Conservation (phyloP, 1,140 invertebrate genomes). For the Cherax destructor region DNA sequence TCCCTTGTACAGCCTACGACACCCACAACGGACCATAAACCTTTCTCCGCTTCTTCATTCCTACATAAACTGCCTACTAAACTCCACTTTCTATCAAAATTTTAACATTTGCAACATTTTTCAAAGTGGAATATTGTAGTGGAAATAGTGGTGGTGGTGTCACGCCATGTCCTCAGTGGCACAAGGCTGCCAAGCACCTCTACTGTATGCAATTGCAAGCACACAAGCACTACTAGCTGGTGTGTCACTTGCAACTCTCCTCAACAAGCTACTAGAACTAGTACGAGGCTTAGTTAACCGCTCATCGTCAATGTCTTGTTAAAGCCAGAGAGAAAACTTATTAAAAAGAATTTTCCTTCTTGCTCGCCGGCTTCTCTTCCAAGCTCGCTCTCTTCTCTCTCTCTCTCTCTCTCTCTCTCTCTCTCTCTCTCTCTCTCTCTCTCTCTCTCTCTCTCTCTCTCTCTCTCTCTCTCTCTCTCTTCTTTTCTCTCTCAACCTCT, state of each 20-base stretch:
- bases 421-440: background rate
- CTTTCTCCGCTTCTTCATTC: background rate
- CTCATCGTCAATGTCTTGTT: too few relatives aligned
- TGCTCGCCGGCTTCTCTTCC: background rate
- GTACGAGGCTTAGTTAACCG: too few relatives aligned
- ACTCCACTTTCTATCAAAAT: background rate
- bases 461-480: conserved; percentile 7
- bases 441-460: background rate
- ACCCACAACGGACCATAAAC: too few relatives aligned
- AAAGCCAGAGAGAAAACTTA: too few relatives aligned
- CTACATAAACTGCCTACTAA: background rate
- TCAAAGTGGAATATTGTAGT: background rate
- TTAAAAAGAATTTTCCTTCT: background rate
- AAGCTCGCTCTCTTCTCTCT: background rate
- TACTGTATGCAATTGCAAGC: conserved; percentile 35
- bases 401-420: conserved; percentile 42
- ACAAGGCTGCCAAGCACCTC: conserved; percentile 43
- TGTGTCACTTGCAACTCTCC: background rate
- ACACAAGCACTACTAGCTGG: conserved; percentile 31
- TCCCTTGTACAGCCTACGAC: too few relatives aligned
- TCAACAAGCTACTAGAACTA: background rate
- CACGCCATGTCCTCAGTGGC: conserved; percentile 43
- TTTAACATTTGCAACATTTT: background rate
- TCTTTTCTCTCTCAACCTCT: background rate
- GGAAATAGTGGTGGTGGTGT: conserved; percentile 2